Conservation (phyloP, 1,140 invertebrate genomes). For the Drosophila sucinea region DNA sequence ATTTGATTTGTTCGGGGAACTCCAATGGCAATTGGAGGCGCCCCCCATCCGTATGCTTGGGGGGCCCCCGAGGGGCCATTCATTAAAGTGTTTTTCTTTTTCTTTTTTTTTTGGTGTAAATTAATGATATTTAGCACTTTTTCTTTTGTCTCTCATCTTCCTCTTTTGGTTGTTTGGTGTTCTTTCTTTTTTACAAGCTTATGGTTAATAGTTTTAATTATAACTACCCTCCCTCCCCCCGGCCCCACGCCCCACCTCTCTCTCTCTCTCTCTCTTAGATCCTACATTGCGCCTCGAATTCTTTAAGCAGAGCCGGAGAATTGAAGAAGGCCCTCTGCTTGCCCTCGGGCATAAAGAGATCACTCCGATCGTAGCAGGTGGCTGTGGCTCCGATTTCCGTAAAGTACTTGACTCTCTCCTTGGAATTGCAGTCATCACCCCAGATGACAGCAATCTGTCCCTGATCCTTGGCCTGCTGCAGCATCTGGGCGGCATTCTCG, state of each 20-base stretch:
- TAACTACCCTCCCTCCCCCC: slow-evolving; percentile 47
- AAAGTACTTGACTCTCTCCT: slow-evolving; percentile 91
- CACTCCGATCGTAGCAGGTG: slow-evolving; percentile 96
- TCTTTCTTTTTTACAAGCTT: slow-evolving; percentile 24
- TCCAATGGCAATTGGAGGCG: background rate
- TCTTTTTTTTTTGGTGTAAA: slow-evolving; percentile 24
- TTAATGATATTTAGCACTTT: background rate
- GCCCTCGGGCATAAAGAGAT: slow-evolving; percentile 82
- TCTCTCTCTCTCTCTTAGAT: slow-evolving; percentile 24
- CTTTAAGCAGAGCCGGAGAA: slow-evolving; percentile 61
- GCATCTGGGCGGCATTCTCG: slow-evolving; percentile 87
- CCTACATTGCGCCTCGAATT: slow-evolving; percentile 73
- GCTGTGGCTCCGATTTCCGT: slow-evolving; percentile 94
- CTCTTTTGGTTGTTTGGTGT: background rate
- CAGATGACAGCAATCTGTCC: slow-evolving; percentile 96
- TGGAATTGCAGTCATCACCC: slow-evolving; percentile 97
- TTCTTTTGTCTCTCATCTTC: slow-evolving; percentile 8
- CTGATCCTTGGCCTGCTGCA: slow-evolving; percentile 88
- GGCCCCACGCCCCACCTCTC: background rate
- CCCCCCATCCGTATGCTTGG: background rate
- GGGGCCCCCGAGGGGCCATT: background rate
- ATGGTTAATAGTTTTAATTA: slow-evolving; percentile 29
- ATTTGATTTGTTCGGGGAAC: slow-evolving; percentile 8
- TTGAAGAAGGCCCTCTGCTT: slow-evolving; percentile 77
- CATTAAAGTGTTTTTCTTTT: slow-evolving; percentile 2